Evolutionary conservation across 2,797 vertebrate species (phyloP).

Genomic region (Enteromius mattozi): DNA sequence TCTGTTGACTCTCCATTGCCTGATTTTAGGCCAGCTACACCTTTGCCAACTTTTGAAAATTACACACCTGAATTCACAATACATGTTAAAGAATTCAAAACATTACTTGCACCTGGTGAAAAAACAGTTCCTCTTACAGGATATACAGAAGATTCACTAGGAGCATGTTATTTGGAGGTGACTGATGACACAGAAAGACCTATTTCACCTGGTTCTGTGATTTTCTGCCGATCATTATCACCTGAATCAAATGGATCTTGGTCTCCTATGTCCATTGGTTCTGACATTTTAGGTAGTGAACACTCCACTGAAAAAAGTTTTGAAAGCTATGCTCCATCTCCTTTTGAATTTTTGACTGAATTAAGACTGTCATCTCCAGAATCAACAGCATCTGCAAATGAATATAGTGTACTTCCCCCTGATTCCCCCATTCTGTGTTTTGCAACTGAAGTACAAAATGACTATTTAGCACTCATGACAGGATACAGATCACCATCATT

Average conservation of each 20-base stretch:
- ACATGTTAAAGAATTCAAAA: conserved; percentile 26
- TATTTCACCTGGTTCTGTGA: conserved; percentile 61
- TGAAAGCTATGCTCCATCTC: conserved; percentile 36
- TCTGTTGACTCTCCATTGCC: conserved; percentile 66
- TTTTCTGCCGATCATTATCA: conserved; percentile 61
- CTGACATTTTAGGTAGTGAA: conserved; percentile 67
- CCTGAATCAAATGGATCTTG: conserved; percentile 59
- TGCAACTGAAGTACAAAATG: conserved; percentile 40
- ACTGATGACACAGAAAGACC: conserved; percentile 71
- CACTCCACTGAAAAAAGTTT: conserved; percentile 60
- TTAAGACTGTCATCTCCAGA: conserved; percentile 52
- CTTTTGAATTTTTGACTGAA: conserved; percentile 48
- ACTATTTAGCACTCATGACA: conserved; percentile 44
- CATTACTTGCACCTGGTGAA: conserved; percentile 3
- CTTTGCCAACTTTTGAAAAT: conserved; percentile 55
- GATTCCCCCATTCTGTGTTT: conserved; percentile 64
- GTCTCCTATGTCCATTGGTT: conserved; percentile 65
- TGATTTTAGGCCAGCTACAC: conserved; percentile 63
- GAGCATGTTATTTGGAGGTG: conserved; percentile 69
- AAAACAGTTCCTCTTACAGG: background rate
- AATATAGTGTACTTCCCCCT: conserved; percentile 60
- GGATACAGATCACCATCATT: conserved; percentile 40
- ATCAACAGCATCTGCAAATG: conserved; percentile 57
- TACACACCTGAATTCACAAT: conserved; percentile 26
- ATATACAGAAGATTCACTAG: conserved; percentile 55